Percentiles rank a stretch among this genome's conserved stretches.
Conservation (phyloP, 2,113 vertebrate genomes). For the Brachirus orientalis region DNA sequence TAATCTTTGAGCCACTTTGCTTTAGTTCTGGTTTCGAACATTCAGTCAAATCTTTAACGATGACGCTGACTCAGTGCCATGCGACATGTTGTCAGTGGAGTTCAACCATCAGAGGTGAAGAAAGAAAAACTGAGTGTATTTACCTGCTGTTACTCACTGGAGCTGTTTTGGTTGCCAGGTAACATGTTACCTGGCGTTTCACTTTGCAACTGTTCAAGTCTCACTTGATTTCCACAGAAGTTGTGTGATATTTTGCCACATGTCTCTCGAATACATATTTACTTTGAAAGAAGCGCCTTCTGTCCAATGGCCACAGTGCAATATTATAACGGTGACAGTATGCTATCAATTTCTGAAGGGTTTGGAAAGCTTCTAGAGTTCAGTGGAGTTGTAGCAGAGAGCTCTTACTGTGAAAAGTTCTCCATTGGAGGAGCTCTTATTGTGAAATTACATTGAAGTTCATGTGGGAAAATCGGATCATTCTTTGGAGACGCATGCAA, state of each 20-base stretch:
- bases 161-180: conserved; percentile 43
- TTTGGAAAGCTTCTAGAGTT: conserved; percentile 9
- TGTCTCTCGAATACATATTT: conserved; percentile 19
- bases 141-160: conserved; percentile 40
- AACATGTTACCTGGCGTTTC: conserved; percentile 38
- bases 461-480: conserved; percentile 4
- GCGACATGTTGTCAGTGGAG: no score
- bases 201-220: no score
- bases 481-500: conserved; percentile 3
- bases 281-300: conserved; percentile 31
- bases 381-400: conserved; percentile 31
- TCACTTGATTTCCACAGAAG: conserved; percentile 34
- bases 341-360: conserved; percentile 14
- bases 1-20: conserved; percentile 67
- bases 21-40: conserved; percentile 45
- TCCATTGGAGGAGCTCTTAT: conserved; percentile 28
- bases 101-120: not conserved
- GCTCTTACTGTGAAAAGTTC: conserved; percentile 70
- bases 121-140: not conserved
- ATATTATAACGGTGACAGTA: conserved; percentile 36
- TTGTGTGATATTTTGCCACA: conserved; percentile 18
- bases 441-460: conserved; percentile 37
- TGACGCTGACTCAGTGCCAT: conserved; percentile 63
- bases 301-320: conserved; percentile 27
- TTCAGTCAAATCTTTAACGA: conserved; percentile 39